Percentiles rank a stretch among this genome's conserved stretches.
Conservation (phyloP, 2,797 vertebrate species). For the Denticeps clupeoides region DNA sequence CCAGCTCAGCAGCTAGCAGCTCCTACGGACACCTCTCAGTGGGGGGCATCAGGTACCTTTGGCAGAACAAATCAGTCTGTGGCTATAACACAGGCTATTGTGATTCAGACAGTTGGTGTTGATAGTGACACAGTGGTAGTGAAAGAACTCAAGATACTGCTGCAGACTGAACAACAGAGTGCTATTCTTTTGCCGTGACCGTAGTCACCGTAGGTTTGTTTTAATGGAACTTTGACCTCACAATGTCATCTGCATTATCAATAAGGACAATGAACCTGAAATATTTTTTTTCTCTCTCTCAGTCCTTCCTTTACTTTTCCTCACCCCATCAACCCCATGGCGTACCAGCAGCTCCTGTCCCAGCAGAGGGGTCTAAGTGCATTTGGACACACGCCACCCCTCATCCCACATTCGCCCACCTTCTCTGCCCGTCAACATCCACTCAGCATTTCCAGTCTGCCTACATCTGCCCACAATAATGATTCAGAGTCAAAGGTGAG, state of each 20-base stretch:
- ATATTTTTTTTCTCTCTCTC: constrained; percentile 16
- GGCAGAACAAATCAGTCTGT: no score
- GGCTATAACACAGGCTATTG: no score
- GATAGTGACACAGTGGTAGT: no score
- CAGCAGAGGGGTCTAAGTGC: constrained; percentile 78
- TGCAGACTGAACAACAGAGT: no score
- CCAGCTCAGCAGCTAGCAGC: constrained; percentile 74
- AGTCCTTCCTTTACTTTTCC: constrained; percentile 87
- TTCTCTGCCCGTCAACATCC: constrained; percentile 64
- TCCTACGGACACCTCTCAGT: constrained; percentile 78
- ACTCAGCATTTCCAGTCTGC: constrained; percentile 52
- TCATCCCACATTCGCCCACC: constrained; percentile 73
- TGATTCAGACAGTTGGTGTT: no score
- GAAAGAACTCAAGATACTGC: no score
- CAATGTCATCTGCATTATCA: no score
- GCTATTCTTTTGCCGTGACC: no score
- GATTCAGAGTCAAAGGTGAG: constrained; percentile 44
- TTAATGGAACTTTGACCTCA: no score
- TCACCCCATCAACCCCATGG: constrained; percentile 78
- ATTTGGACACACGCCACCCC: constrained; percentile 78
- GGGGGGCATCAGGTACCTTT: constrained; percentile 64
- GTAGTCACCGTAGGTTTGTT: no score
- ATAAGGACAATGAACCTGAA: constrained; percentile 4
- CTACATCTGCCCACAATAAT: constrained; percentile 39
- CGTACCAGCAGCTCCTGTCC: constrained; percentile 84